Evolutionary conservation across 2,888 invertebrate genomes (phyloP), one percentile per base, ranked within the genome.

Genomic region (Rhingia campestris): DNA sequence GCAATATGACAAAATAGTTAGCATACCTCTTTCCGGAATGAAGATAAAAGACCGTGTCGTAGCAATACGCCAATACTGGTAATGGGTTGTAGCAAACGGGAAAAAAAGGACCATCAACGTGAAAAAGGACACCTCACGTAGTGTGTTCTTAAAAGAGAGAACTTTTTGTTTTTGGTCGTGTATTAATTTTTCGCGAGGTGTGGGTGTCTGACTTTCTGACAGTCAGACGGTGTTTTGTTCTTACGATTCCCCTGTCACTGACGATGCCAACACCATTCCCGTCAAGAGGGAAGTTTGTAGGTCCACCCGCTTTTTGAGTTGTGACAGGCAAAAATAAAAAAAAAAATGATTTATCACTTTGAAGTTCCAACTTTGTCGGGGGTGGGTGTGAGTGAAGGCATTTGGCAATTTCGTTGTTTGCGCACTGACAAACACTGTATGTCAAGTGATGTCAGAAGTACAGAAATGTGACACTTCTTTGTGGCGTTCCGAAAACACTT

Each of bases 291-390:
- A 63, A 30, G 63, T 54, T 49, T 59, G 51, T 56, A 4, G 3
- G 22, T 22, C 22, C 22, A 22, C 22, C 22, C 22, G 22, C 22
- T 30, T 47, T 49, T 49, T 69, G 43, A 64, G 51, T 58, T 69
- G 63, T 72, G 77, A 67, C 67, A 69, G 37, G 10, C 32, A 49
- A 51, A 51, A 35, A 58, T 9, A 39, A 9, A 45, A 41, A 73
- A 74, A 70, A 66, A 70, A n/a, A 76, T 77, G 82, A 82, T 82
- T 82, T 82, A 79, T 77, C 69, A 61, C 73, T 82, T 77, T 69
- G 73, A 79, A 79, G 58, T 69, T 51, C 43, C 51, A 69, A 45
- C 59, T 53, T 37, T 67, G 30, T 14, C 22, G 33, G 30, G 39
- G 41, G 51, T 12, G 14, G 37, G 63, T 56, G 59, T 58, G n/a